Evolutionary conservation across 2,888 invertebrate species (phyloP), one percentile per base, ranked within the genome.

Genomic region (Meandrusa payeni): DNA sequence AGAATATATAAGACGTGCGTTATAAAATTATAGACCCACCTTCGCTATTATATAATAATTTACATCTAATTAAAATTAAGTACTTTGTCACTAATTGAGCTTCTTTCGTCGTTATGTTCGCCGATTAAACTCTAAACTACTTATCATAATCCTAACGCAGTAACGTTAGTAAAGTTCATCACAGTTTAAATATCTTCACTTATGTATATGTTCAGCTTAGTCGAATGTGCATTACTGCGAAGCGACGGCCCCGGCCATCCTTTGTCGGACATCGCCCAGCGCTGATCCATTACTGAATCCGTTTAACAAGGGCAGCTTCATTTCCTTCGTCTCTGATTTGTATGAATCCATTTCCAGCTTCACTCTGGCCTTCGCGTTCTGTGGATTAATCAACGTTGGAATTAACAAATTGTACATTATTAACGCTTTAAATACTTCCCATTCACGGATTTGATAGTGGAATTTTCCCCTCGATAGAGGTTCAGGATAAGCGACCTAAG

Each of bases 171-270:
- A 17, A 22, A 31, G 31, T 41, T 26, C 37, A 43, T 38, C 37
- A 43, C 32, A 43, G 43, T 38, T 32, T n/a, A 20, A 37, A 26
- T 13, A 26, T 43, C 9, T 23, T 28, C n/a, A 11, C 13, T 3
- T 17, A 28, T 5, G 2, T 24, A 7, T 23, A 27, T 24, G 7
- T 13, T 27, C 13, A 29, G 12, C 27, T 17, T 4, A 5, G 34
- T 11, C 36, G 11, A n/a, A n/a, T 6, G 5, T 12, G 11, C 12
- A 1, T 43, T 37, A 87, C 69, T 86, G 86, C 37, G 86, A 75
- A 31, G 86, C 86, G 31, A 86, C 85, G 0, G 87, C 87, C 2
- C 85, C 85, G 1, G 86, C 87, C 58, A 87, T 73, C 51, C 87
- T 61, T 47, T 87, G 86, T 55, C 86, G 73, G 1, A 87, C 85